These are phyloP conservation scores for Dendrocincla tyrannina DNA, from an alignment of 2,797 vertebrate genomes.

Conservation along the genomic window DNA sequence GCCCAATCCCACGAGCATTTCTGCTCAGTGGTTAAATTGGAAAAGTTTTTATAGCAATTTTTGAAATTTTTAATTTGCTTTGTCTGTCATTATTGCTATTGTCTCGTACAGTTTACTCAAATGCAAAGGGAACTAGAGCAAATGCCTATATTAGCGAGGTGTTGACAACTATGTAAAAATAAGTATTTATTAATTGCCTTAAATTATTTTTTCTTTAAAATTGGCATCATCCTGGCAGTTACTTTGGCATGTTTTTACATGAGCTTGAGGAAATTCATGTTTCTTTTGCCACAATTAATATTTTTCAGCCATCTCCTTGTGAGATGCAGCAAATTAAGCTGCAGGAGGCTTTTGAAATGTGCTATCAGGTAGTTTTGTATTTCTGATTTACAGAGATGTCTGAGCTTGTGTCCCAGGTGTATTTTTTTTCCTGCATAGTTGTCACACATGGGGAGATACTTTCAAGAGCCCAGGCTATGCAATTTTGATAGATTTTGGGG, in stretches of 20 bases:
- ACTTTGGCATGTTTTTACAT: neutral
- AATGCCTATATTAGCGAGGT: neutral
- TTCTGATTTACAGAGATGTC: neutral
- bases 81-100: neutral
- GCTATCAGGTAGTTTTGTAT: neutral
- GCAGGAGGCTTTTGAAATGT: constrained; percentile 39
- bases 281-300: neutral
- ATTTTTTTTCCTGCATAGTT: neutral
- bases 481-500: neutral
- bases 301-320: neutral
- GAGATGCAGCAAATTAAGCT: neutral
- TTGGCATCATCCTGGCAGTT: neutral
- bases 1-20: neutral
- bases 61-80: neutral
- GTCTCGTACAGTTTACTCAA: neutral
- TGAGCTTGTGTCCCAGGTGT: neutral
- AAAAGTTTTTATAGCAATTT: neutral
- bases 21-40: neutral
- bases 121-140: neutral
- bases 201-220: neutral
- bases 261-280: neutral
- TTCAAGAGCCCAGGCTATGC: neutral
- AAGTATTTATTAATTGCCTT: neutral
- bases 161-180: neutral
- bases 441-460: neutral